Conservation (phyloP, 2,113 vertebrate genomes). For the Elgaria multicarinata region DNA sequence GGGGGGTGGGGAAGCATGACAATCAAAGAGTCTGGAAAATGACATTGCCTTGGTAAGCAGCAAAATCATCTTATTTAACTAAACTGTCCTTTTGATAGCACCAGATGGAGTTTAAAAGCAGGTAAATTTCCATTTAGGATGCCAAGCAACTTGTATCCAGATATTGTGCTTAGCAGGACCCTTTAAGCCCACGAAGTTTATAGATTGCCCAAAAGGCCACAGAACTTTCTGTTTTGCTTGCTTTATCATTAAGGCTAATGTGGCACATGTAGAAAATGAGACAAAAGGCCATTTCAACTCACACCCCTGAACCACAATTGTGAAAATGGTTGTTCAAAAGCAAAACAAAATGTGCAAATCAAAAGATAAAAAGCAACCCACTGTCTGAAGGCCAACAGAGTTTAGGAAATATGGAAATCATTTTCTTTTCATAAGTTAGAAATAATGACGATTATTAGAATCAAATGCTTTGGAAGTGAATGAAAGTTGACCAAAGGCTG, state of each 20-base stretch:
- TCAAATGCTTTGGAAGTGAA: neutral
- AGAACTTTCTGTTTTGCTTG: neutral
- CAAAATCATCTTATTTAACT: fast-evolving
- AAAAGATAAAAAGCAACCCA: neutral
- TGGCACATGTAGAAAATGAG: neutral
- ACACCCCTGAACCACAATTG: neutral
- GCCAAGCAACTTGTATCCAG: neutral
- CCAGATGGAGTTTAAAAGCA: neutral
- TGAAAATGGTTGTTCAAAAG: fast-evolving
- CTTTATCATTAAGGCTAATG: slow-evolving; percentile 1
- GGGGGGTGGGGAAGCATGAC: neutral
- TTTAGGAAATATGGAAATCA: neutral
- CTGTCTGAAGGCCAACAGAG: neutral
- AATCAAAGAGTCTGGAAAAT: neutral
- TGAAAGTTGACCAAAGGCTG: neutral
- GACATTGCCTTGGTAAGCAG: neutral
- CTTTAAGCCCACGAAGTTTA: neutral
- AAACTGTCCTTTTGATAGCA: neutral
- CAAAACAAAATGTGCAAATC: neutral
- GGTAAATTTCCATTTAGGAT: neutral
- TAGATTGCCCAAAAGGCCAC: fast-evolving
- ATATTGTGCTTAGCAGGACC: neutral
- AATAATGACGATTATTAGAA: neutral
- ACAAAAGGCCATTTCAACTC: fast-evolving
- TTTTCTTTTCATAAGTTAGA: neutral